Base-by-base conservation (phyloP, 2,113 vertebrate genomes). In the Brachypodius melanocephalos region DNA sequence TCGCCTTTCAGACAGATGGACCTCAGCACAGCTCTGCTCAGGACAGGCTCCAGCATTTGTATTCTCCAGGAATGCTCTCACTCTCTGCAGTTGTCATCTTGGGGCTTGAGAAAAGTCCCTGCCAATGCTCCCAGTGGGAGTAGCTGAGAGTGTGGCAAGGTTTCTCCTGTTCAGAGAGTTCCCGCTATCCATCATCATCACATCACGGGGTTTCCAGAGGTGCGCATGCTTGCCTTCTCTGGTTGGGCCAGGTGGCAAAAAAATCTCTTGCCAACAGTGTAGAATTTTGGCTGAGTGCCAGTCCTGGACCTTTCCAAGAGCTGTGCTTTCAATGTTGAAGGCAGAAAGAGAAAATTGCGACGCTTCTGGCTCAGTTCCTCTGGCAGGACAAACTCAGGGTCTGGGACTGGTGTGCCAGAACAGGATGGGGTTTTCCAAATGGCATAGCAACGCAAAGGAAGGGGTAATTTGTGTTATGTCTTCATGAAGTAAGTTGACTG, bases 1-100 rank as follows among this genome's bases (percentile, higher is more conserved):
- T 83, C 93, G 88, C 93, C 90, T 97, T 96, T 94, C 96, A 97
- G 92, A 95, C 90, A 43, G 93, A 94, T 76, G 93, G 97, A 90
- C 88, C 69, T 93, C 93, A 94, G 67, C 82, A 69, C 90, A 95
- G 94, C 17, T 38, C 46, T 18, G 1, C 49, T 91, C 55, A 57
- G 25, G 26, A 34, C 54, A 54, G 28, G 15, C 16, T 42, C 42
- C 66, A 82, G 34, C 0, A 1, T 75, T 76, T 65, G 3, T 43
- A 14, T 61, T 87, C 62, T 55, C 24, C 25, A 72, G 52, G 12
- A 42, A 49, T 29, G 10, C 58, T 91, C 69, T 79, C 38, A 52
- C n/a, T n/a, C 12, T 68, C 48, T 72, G 34, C 17, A 31, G 36
- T 54, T 48, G 40, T 74, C 57, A 21, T 34, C 61, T 13, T 45